A percentile compares a stretch with the other conserved stretches of the same genome.
phyloP scores from a whole-genome alignment of 2,888 invertebrate species.

The Dasysyrphus albostriatus region DNA sequence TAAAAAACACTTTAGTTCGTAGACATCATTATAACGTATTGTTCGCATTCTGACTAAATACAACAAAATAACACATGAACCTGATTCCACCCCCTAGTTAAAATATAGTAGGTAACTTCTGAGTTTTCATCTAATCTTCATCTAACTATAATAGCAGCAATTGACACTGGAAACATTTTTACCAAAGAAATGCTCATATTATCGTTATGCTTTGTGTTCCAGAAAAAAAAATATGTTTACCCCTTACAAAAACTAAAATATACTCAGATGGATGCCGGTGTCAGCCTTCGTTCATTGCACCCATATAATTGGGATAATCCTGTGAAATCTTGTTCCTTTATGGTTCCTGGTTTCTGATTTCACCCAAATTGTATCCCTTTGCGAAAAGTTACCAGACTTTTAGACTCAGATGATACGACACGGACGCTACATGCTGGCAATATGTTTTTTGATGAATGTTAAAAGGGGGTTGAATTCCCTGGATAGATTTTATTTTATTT shows the following conservation, averaged over 20 bases:
- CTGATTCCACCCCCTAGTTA: slow-evolving; percentile 7
- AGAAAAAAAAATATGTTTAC: slow-evolving; percentile 35
- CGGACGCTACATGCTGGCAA: slow-evolving; percentile 44
- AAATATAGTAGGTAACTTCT: neutral
- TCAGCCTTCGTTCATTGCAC: slow-evolving; percentile 73
- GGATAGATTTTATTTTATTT: slow-evolving; percentile 58
- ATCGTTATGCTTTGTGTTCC: slow-evolving; percentile 32
- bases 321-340: slow-evolving; percentile 75
- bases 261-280: slow-evolving; percentile 57
- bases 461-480: slow-evolving; percentile 65
- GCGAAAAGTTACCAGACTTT: slow-evolving; percentile 21
- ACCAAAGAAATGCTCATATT: slow-evolving; percentile 7
- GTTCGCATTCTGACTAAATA: neutral
- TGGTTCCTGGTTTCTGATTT: slow-evolving; percentile 76
- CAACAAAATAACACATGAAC: neutral
- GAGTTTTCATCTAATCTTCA: slow-evolving; percentile 6
- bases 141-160: slow-evolving; percentile 26
- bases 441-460: slow-evolving; percentile 58
- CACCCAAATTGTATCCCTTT: slow-evolving; percentile 62
- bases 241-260: slow-evolving; percentile 46
- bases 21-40: neutral
- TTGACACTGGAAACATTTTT: slow-evolving; percentile 35
- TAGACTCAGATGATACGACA: slow-evolving; percentile 19
- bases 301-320: slow-evolving; percentile 76
- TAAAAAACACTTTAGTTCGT: too few species aligned